Evolutionary conservation across 2,888 invertebrate species (phyloP).

Genomic region (Pantelozetes paolii): DNA sequence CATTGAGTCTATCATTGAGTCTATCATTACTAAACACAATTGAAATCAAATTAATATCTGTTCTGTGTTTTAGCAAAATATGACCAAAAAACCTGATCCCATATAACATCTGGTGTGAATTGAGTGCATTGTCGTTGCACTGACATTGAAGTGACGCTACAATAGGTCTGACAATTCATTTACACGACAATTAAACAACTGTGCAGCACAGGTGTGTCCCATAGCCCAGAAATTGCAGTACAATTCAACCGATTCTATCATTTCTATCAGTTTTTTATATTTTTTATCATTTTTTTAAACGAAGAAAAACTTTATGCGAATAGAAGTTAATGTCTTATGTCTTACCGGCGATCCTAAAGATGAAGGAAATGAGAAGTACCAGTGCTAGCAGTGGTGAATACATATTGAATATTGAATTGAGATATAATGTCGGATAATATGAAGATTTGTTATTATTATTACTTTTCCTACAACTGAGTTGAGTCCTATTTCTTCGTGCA

Average conservation of each 20-base stretch:
- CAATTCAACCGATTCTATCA: slow-evolving; percentile 23
- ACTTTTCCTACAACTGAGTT: background rate
- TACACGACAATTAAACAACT: slow-evolving; percentile 35
- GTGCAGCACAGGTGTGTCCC: slow-evolving; percentile 27
- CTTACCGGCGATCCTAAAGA: slow-evolving; percentile 47
- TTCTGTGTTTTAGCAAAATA: background rate
- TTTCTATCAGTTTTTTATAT: background rate
- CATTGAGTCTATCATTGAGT: background rate
- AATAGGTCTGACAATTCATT: slow-evolving; percentile 35
- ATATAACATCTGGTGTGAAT: slow-evolving; percentile 31
- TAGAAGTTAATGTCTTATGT: background rate
- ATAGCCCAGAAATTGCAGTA: slow-evolving; percentile 13
- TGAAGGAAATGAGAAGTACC: slow-evolving; percentile 43
- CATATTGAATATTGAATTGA: slow-evolving; percentile 44
- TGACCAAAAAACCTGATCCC: slow-evolving; percentile 14
- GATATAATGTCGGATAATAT: background rate
- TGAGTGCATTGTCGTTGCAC: slow-evolving; percentile 21
- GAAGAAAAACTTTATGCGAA: background rate
- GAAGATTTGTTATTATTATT: slow-evolving; percentile 12
- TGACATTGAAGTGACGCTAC: slow-evolving; percentile 31
- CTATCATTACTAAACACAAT: background rate
- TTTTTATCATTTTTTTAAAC: background rate
- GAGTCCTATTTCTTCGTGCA: background rate
- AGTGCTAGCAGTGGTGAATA: slow-evolving; percentile 45
- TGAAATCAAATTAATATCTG: slow-evolving; percentile 15